Base-by-base conservation (phyloP, 2,113 vertebrate genomes). In the Atractosteus spatula region DNA sequence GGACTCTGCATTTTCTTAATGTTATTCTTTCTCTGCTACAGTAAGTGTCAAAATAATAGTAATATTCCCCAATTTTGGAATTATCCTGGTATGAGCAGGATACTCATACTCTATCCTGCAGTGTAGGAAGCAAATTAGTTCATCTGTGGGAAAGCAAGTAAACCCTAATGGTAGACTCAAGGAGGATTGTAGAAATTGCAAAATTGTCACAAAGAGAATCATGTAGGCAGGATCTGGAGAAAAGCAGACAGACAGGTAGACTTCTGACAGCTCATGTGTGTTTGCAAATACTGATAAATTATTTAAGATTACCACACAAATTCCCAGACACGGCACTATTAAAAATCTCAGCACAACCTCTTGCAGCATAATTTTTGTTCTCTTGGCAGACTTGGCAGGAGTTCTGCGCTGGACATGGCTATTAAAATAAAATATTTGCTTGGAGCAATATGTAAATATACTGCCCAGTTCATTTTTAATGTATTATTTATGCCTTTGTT, bases 371-470 rank as follows among this genome's bases (percentile, higher is more conserved):
- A 75, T 79, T 69, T 54, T 66, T 65, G 55, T 55, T 67, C 57
- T 68, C 55, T 41, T 74, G 70, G 71, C 92, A 90, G 89, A 91
- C 84, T 82, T 93, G 89, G 85, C 89, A 89, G 89, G 87, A 85
- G 74, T 82, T 85, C 81, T 44, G 82, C 84, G 82, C 85, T 84
- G 89, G 87, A 87, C 90, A 91, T 81, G 82, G 87, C 91, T 86
- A 87, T 92, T 91, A 91, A 88, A 90, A 90, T 88, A 87, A 90
- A 79, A 51, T 74, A 84, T 85, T 86, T 78, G 91, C 91, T 93
- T 29, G 81, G 86, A 91, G 90, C 86, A 82, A 86, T 91, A 92
- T 92, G 89, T 85, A 92, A 91, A 93, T 92, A 84, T 80, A 85
- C 88, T 91, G 89, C 87, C 91, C 88, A 82, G 80, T 84, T 89